Conservation (phyloP, 2,113 vertebrate genomes). For the Delphinapterus leucas region DNA sequence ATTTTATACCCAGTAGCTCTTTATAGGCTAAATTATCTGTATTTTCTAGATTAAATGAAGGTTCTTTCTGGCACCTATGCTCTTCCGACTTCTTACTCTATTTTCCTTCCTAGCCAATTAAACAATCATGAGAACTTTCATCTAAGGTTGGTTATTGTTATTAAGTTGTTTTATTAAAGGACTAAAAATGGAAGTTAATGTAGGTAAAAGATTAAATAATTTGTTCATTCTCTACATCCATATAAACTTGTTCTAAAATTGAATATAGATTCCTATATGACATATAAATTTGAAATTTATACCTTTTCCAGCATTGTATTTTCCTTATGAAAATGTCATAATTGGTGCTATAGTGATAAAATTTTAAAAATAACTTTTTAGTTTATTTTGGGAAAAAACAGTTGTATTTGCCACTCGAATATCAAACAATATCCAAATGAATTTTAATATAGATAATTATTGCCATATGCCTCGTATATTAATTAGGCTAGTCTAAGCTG, state of each 20-base stretch:
- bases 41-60: neutral
- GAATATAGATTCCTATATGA: neutral
- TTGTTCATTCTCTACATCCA: neutral
- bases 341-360: neutral
- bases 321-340: conserved; percentile 30
- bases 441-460: neutral
- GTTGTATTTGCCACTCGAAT: neutral
- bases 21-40: neutral
- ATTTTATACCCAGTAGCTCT: neutral
- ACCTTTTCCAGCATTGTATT: neutral
- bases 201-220: conserved; percentile 3
- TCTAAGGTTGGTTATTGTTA: neutral
- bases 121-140: neutral
- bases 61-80: neutral
- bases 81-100: neutral
- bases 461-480: neutral
- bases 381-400: neutral
- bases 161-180: neutral
- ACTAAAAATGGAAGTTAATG: neutral
- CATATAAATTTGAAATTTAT: neutral
- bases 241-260: conserved; percentile 8
- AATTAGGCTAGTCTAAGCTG: neutral
- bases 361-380: conserved; percentile 27
- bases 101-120: conserved; percentile 8
- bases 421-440: neutral